Evolutionary conservation across 2,797 vertebrate genomes (phyloP), one percentile per base, ranked within the genome.

Genomic region (Tiaroga cobitis): DNA sequence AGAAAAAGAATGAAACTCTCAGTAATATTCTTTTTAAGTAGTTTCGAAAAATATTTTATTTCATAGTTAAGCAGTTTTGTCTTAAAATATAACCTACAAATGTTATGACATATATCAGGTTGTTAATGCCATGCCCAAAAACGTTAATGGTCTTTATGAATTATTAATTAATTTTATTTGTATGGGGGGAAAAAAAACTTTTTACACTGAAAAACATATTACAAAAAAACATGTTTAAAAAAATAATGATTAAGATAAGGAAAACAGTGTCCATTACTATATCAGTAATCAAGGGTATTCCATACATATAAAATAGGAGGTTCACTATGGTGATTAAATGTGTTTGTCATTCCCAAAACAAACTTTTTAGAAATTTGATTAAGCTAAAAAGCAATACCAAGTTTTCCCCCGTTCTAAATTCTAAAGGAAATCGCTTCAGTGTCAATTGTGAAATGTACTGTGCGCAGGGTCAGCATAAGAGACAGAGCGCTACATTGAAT

Each of bases 381-480:
- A 7, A 49, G 15, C 29, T 56, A 19, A 63, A 73, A 19, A 46
- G 7, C 34, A 54, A 41, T 26, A 41, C n/a, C 32, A 56, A 73
- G 37, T 84, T 56, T 74, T 46, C 43, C 76, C 76, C 73, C 37
- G 74, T 70, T 10, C 9, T 19, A 63, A 10, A 56, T 56, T 84
- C 26, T 61, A 83, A 84, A 69, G 46, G 63, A 77, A 89, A 81
- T 78, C 61, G 11, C 82, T 78, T 56, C 49, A 61, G 34, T 79
- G 83, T 80, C 77, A 82, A 77, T 74, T 73, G 59, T 77, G 34
- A 81, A 84, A 83, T 65, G 78, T 49, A 67, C n/a, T 69, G 39
- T 49, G 74, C 84, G 80, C 61, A 24, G 76, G 70, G 85, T 87
- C 90, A 88, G 88, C 79, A 75, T 69, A 69, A 88, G 77, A 80